Percentiles rank a stretch among this genome's conserved stretches.
Evolutionary conservation across 2,888 invertebrate species (phyloP).

Genomic region (Apodemia hepburni): DNA sequence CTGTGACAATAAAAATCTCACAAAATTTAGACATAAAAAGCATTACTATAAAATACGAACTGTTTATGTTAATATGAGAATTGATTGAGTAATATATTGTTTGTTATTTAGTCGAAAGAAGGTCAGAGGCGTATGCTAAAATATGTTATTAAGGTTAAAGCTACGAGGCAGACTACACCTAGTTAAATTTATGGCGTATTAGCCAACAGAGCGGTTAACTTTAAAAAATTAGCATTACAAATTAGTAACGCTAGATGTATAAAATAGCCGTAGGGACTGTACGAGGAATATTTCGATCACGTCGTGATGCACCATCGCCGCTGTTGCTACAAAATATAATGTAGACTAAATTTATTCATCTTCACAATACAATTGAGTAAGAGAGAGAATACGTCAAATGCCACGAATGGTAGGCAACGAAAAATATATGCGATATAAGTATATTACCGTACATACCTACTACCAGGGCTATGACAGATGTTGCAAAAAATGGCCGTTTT

Average conservation of each 20-base stretch:
- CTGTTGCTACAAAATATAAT: background rate
- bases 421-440: too few species aligned
- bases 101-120: conserved; percentile 8
- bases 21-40: background rate
- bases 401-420: too few species aligned
- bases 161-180: conserved; percentile 11
- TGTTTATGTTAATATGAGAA: background rate
- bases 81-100: background rate
- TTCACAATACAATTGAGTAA: background rate
- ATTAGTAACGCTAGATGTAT: background rate
- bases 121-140: conserved; percentile 4
- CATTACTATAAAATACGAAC: background rate
- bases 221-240: conserved; percentile 5
- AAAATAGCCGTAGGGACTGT: background rate
- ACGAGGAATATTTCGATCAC: background rate
- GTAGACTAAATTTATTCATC: background rate
- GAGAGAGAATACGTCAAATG: too few species aligned
- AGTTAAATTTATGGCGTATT: conserved; percentile 2
- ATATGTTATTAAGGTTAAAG: conserved; percentile 11
- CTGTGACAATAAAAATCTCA: background rate
- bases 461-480: too few species aligned
- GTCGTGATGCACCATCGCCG: background rate
- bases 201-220: background rate
- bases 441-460: too few species aligned
- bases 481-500: too few species aligned